These are phyloP conservation scores for Botia kubotai DNA, from an alignment of 2,797 vertebrate genomes.

Conservation along the genomic window DNA sequence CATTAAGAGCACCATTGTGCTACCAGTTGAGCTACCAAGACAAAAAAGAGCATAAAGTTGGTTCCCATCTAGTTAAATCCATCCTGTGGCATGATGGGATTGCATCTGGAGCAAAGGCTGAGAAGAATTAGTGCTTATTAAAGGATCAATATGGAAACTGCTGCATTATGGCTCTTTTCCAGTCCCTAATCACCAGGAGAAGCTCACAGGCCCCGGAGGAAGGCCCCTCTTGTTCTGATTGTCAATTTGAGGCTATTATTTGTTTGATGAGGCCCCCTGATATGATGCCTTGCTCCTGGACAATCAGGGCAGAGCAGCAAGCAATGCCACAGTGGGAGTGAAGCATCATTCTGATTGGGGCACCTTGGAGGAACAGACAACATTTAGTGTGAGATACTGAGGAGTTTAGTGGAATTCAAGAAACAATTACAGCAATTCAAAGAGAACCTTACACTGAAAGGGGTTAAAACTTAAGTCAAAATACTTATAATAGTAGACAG, in stretches of 20 bases:
- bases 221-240: constrained; percentile 52
- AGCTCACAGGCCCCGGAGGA: constrained; percentile 31
- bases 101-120: not conserved
- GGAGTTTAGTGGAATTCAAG: constrained; percentile 28
- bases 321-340: constrained; percentile 34
- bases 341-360: constrained; percentile 51
- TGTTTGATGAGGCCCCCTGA: constrained; percentile 61
- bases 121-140: constrained; percentile 20
- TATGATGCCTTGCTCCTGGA: constrained; percentile 53
- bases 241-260: constrained; percentile 60
- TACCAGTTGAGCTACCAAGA: not conserved
- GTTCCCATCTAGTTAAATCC: not conserved
- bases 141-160: constrained; percentile 49
- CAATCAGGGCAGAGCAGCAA: constrained; percentile 50
- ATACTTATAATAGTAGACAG: not conserved
- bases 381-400: constrained; percentile 34
- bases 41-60: not conserved
- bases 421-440: constrained; percentile 7
- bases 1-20: not conserved
- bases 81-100: not conserved
- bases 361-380: constrained; percentile 22
- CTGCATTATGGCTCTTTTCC: constrained; percentile 18
- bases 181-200: constrained; percentile 39
- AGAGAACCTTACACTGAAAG: not conserved
- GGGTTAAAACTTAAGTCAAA: not conserved